Evolutionary conservation across 1,140 invertebrate species (phyloP).

Genomic region (Phymorhynchus buccinoides): DNA sequence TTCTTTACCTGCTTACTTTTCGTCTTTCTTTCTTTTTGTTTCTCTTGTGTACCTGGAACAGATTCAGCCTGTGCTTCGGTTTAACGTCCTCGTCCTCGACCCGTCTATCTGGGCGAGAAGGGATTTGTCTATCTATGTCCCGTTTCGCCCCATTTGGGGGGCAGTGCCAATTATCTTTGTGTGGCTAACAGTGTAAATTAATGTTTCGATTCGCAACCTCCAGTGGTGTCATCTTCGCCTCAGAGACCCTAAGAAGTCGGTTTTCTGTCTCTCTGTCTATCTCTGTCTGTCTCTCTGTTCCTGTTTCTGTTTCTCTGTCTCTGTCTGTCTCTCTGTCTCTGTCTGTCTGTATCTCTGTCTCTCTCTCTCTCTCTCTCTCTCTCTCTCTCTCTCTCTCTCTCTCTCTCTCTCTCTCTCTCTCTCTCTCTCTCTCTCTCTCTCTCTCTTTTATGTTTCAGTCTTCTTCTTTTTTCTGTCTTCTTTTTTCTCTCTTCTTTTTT

Average conservation of each 20-base stretch:
- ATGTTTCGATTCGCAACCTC: too few relatives aligned
- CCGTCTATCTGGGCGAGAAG: too few relatives aligned
- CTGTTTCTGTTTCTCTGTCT: background rate
- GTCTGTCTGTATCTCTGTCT: background rate
- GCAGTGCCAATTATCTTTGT: too few relatives aligned
- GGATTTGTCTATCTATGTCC: too few relatives aligned
- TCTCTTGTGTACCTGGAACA: too few relatives aligned
- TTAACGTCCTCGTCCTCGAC: too few relatives aligned
- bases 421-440: background rate
- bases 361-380: background rate
- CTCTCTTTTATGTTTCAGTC: background rate
- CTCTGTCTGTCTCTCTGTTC: background rate
- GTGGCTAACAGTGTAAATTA: too few relatives aligned
- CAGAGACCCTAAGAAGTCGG: too few relatives aligned
- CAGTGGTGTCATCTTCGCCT: too few relatives aligned
- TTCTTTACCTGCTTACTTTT: background rate
- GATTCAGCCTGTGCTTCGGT: too few relatives aligned
- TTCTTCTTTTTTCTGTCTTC: background rate
- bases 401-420: background rate
- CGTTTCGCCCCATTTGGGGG: too few relatives aligned
- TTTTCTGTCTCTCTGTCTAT: background rate
- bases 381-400: background rate
- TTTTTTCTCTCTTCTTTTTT: background rate
- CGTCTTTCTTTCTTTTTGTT: background rate
- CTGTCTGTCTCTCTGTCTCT: background rate